Base-by-base conservation (phyloP, 2,113 vertebrate species). In the Cephalopterus ornatus region DNA sequence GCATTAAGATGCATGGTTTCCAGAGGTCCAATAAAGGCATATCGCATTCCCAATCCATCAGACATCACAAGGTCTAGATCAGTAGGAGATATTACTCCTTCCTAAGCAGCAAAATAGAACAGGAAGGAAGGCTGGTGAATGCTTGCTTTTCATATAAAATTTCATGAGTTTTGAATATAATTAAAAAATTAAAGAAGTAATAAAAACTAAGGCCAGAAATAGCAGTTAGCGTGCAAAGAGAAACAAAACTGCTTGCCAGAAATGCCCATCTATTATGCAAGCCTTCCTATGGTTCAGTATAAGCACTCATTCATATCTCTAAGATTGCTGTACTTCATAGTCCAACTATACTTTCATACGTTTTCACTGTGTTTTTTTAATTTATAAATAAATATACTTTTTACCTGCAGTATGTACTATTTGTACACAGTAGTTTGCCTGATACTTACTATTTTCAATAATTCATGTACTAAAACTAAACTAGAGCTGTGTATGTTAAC, bases 1-100 rank as follows among this genome's bases (percentile, higher is more conserved):
- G 99, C 99, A 66, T 99, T 99, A 75, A 99, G 99, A 92, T 99
- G 99, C 98, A 99, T 99, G 3, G 99, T 99, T 98, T 99, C 99
- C 98, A 99, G 98, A 70, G 99, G 99, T 93, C 99, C 99, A 5
- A 99, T 98, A 96, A 99, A 99, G 8, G 99, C 99, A 0, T 99
- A 99, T 56, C 99, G 98, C 99, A 99, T 99, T 95, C 99, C 99
- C 92, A 99, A 90, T 52, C 99, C 99, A 89, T 99, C 99, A 73
- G 99, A 99, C 99, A 99, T 99, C 97, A 99, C 99, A 76, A 99
- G 98, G 97, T 99, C 99, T 65, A 99, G 98, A 96, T 99, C 99
- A 65, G 97, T 95, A 17, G 99, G 98, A 74, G 99, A 99, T 82
- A 99, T 97, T 44, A 99, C 32, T 83, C 98, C 99, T n/a, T 99